phyloP scores from a whole-genome alignment of 2,797 vertebrate species.

The Lagocephalus sceleratus region DNA sequence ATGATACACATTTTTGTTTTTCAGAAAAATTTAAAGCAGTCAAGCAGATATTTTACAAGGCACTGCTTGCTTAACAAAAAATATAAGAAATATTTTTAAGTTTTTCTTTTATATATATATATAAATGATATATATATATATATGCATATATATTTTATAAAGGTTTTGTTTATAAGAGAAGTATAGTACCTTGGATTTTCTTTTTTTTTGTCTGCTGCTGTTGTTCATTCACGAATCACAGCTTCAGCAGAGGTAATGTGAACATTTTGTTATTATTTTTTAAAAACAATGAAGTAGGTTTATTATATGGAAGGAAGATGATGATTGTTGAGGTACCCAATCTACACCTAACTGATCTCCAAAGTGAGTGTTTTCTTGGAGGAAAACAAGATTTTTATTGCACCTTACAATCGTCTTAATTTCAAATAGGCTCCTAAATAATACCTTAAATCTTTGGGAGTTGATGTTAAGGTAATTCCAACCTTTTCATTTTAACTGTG shows the following conservation, averaged over 20 bases:
- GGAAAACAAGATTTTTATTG: constrained; percentile 64
- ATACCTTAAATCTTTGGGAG: constrained; percentile 46
- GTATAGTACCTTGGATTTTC: constrained; percentile 80
- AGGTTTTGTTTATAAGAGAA: constrained; percentile 83
- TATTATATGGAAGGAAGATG: constrained; percentile 60
- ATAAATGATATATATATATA: constrained; percentile 85
- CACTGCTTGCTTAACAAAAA: constrained; percentile 83
- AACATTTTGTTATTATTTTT: constrained; percentile 76
- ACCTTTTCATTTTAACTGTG: constrained; percentile 48
- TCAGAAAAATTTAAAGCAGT: constrained; percentile 77
- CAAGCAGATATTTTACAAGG: constrained; percentile 86
- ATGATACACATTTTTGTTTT: constrained; percentile 73
- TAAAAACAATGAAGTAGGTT: constrained; percentile 66
- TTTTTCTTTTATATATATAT: constrained; percentile 83
- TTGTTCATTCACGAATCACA: constrained; percentile 72
- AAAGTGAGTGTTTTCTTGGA: constrained; percentile 65
- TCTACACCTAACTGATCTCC: constrained; percentile 63
- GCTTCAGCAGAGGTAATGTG: constrained; percentile 75
- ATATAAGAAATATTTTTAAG: constrained; percentile 84
- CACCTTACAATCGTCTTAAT: constrained; percentile 77
- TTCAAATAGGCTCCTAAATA: constrained; percentile 71
- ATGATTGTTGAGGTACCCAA: constrained; percentile 67
- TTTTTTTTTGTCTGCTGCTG: constrained; percentile 79
- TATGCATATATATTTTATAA: constrained; percentile 88
- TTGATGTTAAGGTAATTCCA: constrained; percentile 50